Evolutionary conservation across 2,888 invertebrate genomes (phyloP).

Genomic region (Nomada lathburiana): DNA sequence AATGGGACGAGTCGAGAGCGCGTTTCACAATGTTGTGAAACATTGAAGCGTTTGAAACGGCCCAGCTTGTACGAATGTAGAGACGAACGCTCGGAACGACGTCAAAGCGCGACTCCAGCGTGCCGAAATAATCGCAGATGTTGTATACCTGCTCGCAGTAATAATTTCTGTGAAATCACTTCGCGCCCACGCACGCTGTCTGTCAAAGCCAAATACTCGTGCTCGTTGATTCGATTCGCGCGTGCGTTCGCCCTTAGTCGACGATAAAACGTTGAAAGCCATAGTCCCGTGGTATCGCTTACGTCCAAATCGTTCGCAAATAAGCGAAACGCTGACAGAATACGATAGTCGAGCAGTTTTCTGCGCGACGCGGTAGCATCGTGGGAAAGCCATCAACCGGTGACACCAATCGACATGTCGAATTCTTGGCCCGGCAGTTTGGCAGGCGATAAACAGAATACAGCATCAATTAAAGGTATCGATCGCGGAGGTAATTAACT

Average conservation of each 20-base stretch:
- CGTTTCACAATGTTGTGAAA: too few relatives aligned
- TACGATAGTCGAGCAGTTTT: too few relatives aligned
- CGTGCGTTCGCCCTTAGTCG: too few relatives aligned
- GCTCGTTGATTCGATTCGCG: too few relatives aligned
- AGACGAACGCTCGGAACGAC: background rate
- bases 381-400: too few relatives aligned
- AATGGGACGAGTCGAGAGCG: too few relatives aligned
- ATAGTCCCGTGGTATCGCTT: background rate
- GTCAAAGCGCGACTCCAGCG: background rate
- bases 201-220: too few relatives aligned
- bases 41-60: slow-evolving; percentile 3
- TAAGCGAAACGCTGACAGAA: background rate
- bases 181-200: background rate
- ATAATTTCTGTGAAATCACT: background rate
- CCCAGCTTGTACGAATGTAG: background rate
- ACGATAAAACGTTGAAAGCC: too few relatives aligned
- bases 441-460: background rate
- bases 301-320: background rate
- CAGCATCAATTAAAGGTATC: slow-evolving; percentile 17
- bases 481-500: slow-evolving; percentile 39
- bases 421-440: background rate
- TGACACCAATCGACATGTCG: background rate
- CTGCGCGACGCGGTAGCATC: too few relatives aligned
- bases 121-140: background rate
- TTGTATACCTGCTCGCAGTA: background rate